Evolutionary conservation across 64 coral and sea anemone genomes (phyloP), one percentile per base, ranked within the genome.

Genomic region (Orbicella faveolata): DNA sequence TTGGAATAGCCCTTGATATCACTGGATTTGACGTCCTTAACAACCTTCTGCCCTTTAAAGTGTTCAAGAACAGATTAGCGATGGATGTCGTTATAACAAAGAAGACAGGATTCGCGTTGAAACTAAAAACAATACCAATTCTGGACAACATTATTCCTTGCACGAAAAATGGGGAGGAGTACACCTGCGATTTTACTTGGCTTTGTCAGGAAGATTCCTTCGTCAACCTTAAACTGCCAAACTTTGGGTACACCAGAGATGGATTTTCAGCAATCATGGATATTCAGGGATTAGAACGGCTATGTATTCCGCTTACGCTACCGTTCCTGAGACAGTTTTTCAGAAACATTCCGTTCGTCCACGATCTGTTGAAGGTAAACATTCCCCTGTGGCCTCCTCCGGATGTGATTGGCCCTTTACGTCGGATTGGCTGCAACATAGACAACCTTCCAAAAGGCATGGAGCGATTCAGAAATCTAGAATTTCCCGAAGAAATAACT

Each of bases 131-230:
- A 16, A 67, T 94, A 41, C 93, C 89, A 53, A 87, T 94, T 61
- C 59, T 73, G 17, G 83, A 94, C 12, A 70, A 94, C 30, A 80
- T 94, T 16, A 88, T 94, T 23, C 93, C 89, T 33, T 94, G 93
- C 19, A 34, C 72, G 10, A 26, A 84, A 61, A 44, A 76, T 10
- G 21, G 52, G 72, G 87, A 64, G 36, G 74, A 74, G 34, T 90
- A 85, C 33, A 89, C 35, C 81, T 94, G 92, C 21, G 92, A 94
- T 25, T 94, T 94, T 34, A 94, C 88, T 18, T 94, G 92, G 92
- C 62, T 94, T 68, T 94, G 92, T 86, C 74, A 73, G 23, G 48
- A 83, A 44, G 87, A 94, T 55, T 94, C 92, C 0, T 94, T 78
- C n/a, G 81, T 94, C 25, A 70, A 37, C 26, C 53, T 94, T 21